Base-by-base conservation (phyloP, 2,113 vertebrate species). In the Protobothrops mucrosquamatus region DNA sequence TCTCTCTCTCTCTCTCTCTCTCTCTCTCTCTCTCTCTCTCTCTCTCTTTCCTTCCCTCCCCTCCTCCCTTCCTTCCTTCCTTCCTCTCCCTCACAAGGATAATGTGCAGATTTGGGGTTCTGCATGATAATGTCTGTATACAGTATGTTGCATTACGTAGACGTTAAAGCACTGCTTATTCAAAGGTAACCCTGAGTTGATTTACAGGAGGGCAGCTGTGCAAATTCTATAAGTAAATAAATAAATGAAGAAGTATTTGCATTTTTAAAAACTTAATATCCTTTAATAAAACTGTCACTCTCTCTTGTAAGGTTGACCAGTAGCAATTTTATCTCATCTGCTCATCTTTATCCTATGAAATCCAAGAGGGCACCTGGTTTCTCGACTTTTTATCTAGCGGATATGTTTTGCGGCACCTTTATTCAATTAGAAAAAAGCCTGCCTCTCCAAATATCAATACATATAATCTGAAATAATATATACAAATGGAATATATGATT, bases 1-100 rank as follows among this genome's bases (percentile, higher is more conserved):
- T 24, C 18, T 3, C 0, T 59, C 57, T 1, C 0, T 23, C 56
- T 2, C 2, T 57, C 56, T 2, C 11, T 64, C 24, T 0, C 4
- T 64, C 57, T 1, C 24, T 61, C 57, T 1, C 26, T 61, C 24
- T 1, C 9, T 61, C 8, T 2, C 8, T 8, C 7, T 2, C 23
- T 8, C 7, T 2, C 23, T 9, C 23, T 3, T 8, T 7, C 2
- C 1, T 3, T 8, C 2, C 3, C 7, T 2, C 6, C 8, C n/a
- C n/a, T n/a, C n/a, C n/a, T n/a, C n/a, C n/a, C n/a, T n/a, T n/a
- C n/a, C n/a, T n/a, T n/a, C n/a, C n/a, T n/a, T n/a, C n/a, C 3
- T 2, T n/a, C 4, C 26, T 3, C 3, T 22, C 64, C 1, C 29
- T 69, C 64, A 3, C 5, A 6, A 39, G 69, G 34, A 81, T 81